Evolutionary conservation across 2,113 vertebrate genomes (phyloP), one percentile per base, ranked within the genome.

Genomic region (Orientallactaga bullata): DNA sequence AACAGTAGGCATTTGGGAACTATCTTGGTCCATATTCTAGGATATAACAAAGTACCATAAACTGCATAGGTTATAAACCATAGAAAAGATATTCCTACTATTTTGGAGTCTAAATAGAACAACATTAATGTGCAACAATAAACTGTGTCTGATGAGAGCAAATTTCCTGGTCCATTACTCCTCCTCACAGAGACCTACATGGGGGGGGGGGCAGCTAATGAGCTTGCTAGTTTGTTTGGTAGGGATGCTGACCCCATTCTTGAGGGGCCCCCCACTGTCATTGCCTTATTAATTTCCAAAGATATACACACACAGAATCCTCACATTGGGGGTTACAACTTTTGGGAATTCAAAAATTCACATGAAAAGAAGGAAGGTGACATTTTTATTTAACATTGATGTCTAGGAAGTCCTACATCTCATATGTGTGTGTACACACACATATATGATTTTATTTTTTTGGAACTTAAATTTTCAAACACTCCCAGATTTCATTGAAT

Each of bases 261-360:
- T 37, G n/a, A 84, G 23, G 42, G 16, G 30, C 35, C 32, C 6
- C 9, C 17, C 7, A n/a, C n/a, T n/a, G n/a, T 77, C 47, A 42
- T 24, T 7, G 17, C 7, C n/a, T 60, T 28, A 26, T 74, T 16
- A 21, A 8, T 21, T 63, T 11, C 37, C 35, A 80, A 6, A 35
- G 18, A 0, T 1, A 2, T 2, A 8, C 47, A 26, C 28, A 32
- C 4, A n/a, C n/a, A n/a, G n/a, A n/a, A n/a, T 51, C 23, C 15
- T 21, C 32, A 55, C 12, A 5, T 35, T 15, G n/a, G 42, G 42
- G 2, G 7, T n/a, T 42, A 37, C 16, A 21, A 37, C 58, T 85
- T 72, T n/a, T n/a, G n/a, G n/a, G n/a, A n/a, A n/a, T n/a, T n/a
- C n/a, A n/a, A n/a, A n/a, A n/a, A n/a, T n/a, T n/a, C n/a, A n/a